phyloP scores from a whole-genome alignment of 2,888 invertebrate genomes.

The Syritta pipiens region DNA sequence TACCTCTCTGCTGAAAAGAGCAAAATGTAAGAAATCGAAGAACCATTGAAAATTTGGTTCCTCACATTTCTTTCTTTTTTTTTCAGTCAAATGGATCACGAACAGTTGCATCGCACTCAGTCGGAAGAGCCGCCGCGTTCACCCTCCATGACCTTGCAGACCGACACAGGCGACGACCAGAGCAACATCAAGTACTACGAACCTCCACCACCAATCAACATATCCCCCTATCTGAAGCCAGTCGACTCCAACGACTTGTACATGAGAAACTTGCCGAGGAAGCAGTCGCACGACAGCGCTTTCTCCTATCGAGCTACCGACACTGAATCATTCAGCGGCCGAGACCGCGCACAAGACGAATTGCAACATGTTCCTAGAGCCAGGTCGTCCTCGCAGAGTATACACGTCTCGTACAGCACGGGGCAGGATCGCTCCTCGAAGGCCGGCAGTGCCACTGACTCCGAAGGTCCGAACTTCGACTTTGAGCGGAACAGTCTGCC shows the following conservation, averaged over 20 bases:
- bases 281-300: constrained; percentile 71
- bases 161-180: constrained; percentile 70
- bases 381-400: constrained; percentile 56
- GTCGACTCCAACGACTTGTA: constrained; percentile 52
- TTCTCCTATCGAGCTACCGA: constrained; percentile 72
- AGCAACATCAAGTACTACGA: constrained; percentile 76
- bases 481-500: constrained; percentile 79
- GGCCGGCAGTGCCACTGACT: constrained; percentile 45
- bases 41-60: too few relatives aligned
- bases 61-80: too few relatives aligned
- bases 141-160: constrained; percentile 73
- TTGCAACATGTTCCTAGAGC: constrained; percentile 46
- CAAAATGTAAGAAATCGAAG: constrained; percentile 57
- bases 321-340: constrained; percentile 62
- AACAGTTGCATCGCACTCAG: constrained; percentile 89
- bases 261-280: constrained; percentile 61
- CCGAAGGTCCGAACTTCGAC: constrained; percentile 71
- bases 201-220: constrained; percentile 76
- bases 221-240: constrained; percentile 58
- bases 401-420: constrained; percentile 66
- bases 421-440: constrained; percentile 42
- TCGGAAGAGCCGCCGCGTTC: constrained; percentile 91
- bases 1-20: constrained; percentile 72
- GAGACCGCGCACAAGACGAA: constrained; percentile 49
- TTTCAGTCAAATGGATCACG: constrained; percentile 82